A percentile compares a stretch with the other conserved stretches of the same genome.
These are phyloP conservation scores for Lomographa bimaculata DNA, from an alignment of 2,888 invertebrate genomes.

Conservation along the genomic window DNA sequence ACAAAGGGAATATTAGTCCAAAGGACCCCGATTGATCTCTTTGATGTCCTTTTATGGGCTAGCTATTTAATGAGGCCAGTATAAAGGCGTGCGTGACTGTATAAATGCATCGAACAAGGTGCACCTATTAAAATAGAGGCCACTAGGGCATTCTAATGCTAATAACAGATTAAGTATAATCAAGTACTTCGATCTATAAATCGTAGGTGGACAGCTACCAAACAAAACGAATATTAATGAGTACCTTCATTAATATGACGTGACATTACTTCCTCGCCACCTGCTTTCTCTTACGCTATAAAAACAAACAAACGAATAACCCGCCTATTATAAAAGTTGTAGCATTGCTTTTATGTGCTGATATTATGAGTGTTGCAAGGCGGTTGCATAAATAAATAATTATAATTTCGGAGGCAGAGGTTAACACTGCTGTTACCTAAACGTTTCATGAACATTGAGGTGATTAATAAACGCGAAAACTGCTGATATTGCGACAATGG, in stretches of 20 bases:
- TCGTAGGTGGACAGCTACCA: slow-evolving; percentile 17
- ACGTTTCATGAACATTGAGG: slow-evolving; percentile 4
- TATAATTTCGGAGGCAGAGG: slow-evolving; percentile 12
- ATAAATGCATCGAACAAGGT: slow-evolving; percentile 1
- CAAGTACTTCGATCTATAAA: slow-evolving; percentile 16
- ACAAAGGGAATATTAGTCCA: no score
- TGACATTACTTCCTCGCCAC: slow-evolving; percentile 26
- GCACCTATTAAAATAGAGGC: slow-evolving; percentile 12
- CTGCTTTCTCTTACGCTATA: slow-evolving; percentile 29
- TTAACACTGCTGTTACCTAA: slow-evolving; percentile 8
- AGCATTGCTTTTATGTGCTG: no score
- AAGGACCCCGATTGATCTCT: no score
- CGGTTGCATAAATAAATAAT: slow-evolving; percentile 4
- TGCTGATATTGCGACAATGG: neutral
- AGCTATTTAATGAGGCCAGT: no score
- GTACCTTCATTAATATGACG: slow-evolving; percentile 31
- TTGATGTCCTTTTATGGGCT: no score
- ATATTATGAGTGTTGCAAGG: neutral
- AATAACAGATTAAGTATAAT: slow-evolving; percentile 13
- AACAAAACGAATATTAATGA: slow-evolving; percentile 30
- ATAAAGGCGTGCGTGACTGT: slow-evolving; percentile 2
- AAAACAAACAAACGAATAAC: slow-evolving; percentile 18
- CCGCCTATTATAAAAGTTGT: no score
- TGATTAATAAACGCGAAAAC: neutral
- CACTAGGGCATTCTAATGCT: slow-evolving; percentile 15